Conservation (phyloP, 1,140 invertebrate genomes). For the Ditylenchus dipsaci region DNA sequence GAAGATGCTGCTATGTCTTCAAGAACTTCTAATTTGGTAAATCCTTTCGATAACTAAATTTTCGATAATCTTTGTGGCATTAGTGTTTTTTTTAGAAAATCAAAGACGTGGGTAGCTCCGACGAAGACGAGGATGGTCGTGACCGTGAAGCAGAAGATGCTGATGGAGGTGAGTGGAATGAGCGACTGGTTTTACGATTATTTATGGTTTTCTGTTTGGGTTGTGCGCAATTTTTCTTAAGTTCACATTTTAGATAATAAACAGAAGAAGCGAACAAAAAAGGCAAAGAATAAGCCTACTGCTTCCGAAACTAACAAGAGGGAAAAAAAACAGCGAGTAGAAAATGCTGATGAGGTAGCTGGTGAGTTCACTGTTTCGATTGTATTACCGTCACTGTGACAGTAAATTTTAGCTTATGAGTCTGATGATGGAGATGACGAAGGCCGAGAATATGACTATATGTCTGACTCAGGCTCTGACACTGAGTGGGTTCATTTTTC, state of each 20-base stretch:
- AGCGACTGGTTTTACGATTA: no score
- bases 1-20: slow-evolving; percentile 35
- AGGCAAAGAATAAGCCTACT: neutral
- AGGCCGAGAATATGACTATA: slow-evolving; percentile 56
- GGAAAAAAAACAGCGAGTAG: slow-evolving; percentile 47
- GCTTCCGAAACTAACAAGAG: slow-evolving; percentile 15
- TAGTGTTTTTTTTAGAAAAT: slow-evolving; percentile 48
- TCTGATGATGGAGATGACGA: slow-evolving; percentile 57
- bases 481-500: slow-evolving; percentile 49
- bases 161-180: neutral
- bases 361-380: slow-evolving; percentile 22
- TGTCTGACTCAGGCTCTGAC: slow-evolving; percentile 56
- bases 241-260: neutral
- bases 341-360: slow-evolving; percentile 55
- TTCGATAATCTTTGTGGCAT: neutral
- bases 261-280: slow-evolving; percentile 33
- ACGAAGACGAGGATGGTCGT: slow-evolving; percentile 33
- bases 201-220: no score
- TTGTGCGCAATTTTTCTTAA: no score
- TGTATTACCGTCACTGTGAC: slow-evolving; percentile 2
- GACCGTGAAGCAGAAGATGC: neutral
- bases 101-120: slow-evolving; percentile 48
- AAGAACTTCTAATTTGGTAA: neutral
- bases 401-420: slow-evolving; percentile 56
- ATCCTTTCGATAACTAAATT: no score